Conservation (phyloP, 53 echinoderm and acorn worm species). For the Echinometra lucunter region DNA sequence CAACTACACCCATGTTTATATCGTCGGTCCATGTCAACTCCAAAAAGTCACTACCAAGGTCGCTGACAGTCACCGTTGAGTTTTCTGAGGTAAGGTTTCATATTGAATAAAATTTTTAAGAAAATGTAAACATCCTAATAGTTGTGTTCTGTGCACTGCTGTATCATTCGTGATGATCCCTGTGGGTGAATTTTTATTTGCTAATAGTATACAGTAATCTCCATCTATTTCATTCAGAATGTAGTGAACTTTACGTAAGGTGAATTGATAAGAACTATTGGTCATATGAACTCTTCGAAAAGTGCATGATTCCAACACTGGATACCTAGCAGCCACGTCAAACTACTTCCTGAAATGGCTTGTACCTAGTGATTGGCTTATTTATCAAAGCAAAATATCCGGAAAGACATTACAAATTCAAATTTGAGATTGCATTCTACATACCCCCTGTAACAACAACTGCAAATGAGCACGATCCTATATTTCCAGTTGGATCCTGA, state of each 20-base stretch:
- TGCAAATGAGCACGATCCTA: neutral
- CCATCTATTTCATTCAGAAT: neutral
- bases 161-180: neutral
- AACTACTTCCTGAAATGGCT: no score
- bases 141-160: neutral
- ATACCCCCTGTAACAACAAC: neutral
- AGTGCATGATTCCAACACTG: neutral
- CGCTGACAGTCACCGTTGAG: slow-evolving; percentile 1
- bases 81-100: neutral
- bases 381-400: no score
- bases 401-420: neutral
- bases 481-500: neutral
- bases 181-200: no score
- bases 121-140: neutral
- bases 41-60: neutral
- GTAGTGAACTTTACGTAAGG: neutral
- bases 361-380: no score
- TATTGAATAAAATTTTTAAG: neutral
- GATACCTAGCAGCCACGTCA: neutral
- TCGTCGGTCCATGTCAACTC: slow-evolving; percentile 36
- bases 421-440: neutral
- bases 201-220: neutral
- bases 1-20: neutral
- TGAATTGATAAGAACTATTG: neutral
- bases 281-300: neutral